Evolutionary conservation across 2,113 vertebrate species (phyloP).

Genomic region (Labrus mixtus): DNA sequence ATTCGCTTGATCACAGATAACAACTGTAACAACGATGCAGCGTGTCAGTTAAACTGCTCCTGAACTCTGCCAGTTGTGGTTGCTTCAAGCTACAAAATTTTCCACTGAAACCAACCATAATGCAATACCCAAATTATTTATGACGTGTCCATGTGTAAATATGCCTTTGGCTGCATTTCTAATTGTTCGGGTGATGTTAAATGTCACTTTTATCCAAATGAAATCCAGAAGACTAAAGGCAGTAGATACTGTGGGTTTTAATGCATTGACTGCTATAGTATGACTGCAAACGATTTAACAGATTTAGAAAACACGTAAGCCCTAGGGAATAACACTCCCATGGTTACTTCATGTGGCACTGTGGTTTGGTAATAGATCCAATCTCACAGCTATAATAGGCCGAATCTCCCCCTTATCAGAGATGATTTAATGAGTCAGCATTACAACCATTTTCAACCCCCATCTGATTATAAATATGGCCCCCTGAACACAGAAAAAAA

Average conservation of each 20-base stretch:
- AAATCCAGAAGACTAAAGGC: too few relatives aligned
- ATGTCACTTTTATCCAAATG: neutral
- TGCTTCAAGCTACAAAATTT: neutral
- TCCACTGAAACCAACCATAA: neutral
- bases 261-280: too few relatives aligned
- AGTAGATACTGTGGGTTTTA: too few relatives aligned
- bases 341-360: conserved; percentile 5
- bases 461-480: conserved; percentile 68
- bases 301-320: neutral
- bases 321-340: neutral
- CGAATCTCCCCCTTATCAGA: conserved; percentile 12
- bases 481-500: conserved; percentile 48
- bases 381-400: conserved; percentile 10
- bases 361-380: conserved; percentile 1
- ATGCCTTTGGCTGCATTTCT: neutral
- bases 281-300: neutral
- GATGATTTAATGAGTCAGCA: conserved; percentile 53
- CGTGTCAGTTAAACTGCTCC: neutral
- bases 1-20: neutral
- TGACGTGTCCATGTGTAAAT: neutral
- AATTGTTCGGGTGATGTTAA: neutral
- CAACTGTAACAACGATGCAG: neutral
- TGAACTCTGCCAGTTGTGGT: neutral
- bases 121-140: neutral
- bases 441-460: conserved; percentile 37